phyloP scores from a whole-genome alignment of 2,888 invertebrate species.

The Papilio protenor region DNA sequence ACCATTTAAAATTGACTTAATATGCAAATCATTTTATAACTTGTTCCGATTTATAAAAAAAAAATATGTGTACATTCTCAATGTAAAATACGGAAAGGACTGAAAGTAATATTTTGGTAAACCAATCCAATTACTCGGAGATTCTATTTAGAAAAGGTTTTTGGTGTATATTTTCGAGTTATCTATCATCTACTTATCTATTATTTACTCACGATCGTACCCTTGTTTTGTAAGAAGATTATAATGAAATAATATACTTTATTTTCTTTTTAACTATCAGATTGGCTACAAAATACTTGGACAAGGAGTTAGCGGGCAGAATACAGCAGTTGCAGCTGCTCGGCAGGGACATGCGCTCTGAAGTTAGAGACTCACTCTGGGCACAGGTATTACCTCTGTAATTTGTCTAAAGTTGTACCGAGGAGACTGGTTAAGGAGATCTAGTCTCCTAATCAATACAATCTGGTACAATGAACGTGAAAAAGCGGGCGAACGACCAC shows the following conservation, averaged over 20 bases:
- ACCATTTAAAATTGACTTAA: not conserved
- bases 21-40: not conserved
- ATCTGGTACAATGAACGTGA: not conserved
- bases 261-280: constrained; percentile 62
- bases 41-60: not conserved
- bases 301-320: constrained; percentile 92
- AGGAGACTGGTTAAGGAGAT: not conserved
- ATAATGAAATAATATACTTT: not conserved
- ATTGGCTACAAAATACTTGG: constrained; percentile 93
- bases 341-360: constrained; percentile 91
- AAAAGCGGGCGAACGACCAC: not conserved
- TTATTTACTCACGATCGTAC: too few relatives aligned
- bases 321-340: constrained; percentile 94
- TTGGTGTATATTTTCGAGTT: too few relatives aligned
- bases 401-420: not conserved
- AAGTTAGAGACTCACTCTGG: constrained; percentile 90
- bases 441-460: not conserved
- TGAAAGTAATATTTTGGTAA: not conserved
- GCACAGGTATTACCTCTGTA: constrained; percentile 84
- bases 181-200: too few relatives aligned
- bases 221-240: too few relatives aligned
- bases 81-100: not conserved
- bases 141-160: not conserved
- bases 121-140: not conserved
- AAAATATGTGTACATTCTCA: not conserved